phyloP scores from a whole-genome alignment of 2,888 invertebrate genomes.

The Erebia palarica region DNA sequence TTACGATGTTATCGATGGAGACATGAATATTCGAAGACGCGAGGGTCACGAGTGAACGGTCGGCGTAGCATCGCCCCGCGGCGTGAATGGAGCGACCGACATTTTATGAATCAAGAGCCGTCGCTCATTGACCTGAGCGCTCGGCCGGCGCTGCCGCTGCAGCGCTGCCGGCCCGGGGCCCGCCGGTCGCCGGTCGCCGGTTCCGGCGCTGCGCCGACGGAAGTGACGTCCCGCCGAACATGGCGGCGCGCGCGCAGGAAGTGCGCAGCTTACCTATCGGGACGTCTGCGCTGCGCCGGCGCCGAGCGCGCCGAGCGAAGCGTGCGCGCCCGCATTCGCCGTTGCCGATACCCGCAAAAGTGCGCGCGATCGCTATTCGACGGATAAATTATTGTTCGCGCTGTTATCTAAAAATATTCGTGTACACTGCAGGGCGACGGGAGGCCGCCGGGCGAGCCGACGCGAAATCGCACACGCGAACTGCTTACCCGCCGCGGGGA shows the following conservation, averaged over 20 bases:
- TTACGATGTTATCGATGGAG: constrained; percentile 80
- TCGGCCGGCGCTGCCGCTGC: constrained; percentile 60
- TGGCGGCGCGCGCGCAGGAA: constrained; percentile 82
- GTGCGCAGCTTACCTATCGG: constrained; percentile 82
- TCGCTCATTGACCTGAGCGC: constrained; percentile 73
- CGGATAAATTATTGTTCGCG: constrained; percentile 80
- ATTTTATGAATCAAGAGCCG: constrained; percentile 81
- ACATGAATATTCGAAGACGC: constrained; percentile 82
- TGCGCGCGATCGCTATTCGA: constrained; percentile 78
- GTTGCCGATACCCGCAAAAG: constrained; percentile 73
- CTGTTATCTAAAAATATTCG: constrained; percentile 82
- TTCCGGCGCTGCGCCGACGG: constrained; percentile 58
- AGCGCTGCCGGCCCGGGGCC: constrained; percentile 57
- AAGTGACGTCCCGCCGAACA: constrained; percentile 79
- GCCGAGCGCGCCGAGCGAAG: constrained; percentile 50
- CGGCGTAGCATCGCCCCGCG: constrained; percentile 73
- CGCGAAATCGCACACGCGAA: constrained; percentile 75
- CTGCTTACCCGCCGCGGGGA: constrained; percentile 80
- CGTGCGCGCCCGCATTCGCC: constrained; percentile 68
- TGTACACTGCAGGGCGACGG: constrained; percentile 67
- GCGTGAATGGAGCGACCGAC: constrained; percentile 81
- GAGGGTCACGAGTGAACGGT: constrained; percentile 81
- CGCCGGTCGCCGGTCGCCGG: constrained; percentile 69
- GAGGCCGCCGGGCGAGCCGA: constrained; percentile 61
- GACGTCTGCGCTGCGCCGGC: constrained; percentile 71